Evolutionary conservation across 2,888 invertebrate genomes (phyloP), one percentile per base, ranked within the genome.

Genomic region (Meiosimyza decipiens): DNA sequence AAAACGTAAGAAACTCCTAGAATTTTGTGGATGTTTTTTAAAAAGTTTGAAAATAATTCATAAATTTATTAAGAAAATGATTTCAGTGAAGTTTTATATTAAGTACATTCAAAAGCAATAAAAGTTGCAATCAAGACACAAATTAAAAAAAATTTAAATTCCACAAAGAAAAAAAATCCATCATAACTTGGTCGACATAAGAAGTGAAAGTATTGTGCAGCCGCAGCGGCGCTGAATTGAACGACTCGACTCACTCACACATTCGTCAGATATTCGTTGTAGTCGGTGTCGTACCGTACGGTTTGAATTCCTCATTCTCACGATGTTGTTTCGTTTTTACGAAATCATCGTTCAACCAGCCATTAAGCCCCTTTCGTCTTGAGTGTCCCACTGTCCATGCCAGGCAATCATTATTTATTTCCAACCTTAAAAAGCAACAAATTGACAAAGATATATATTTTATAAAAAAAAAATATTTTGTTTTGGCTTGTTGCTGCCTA

Each of bases 191-290:
- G 64, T 71, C 71, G 71, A 71, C 63, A 71, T 63, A 77, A 77
- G 77, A 77, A 78, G 77, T 79, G 79, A 77, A 78, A 77, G 78
- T 79, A 78, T 78, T 78, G 75, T 76, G 74, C 72, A 22, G 67
- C 68, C 64, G 33, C 67, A 18, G n/a, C n/a, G n/a, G 15, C 18
- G 18, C n/a, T 54, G 9, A 40, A 40, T 40, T 40, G 54, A 16
- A 50, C 63, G 71, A 47, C 59, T 55, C 63, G 71, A 47, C 59
- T 55, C 69, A 60, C 59, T 68, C 59, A 49, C 59, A 47, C 69
- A 60, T 50, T 68, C 59, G 59, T 16, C 49, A 40, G 40, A 22
- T 49, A 55, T 18, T 11, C 63, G 66, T 22, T 66, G 52, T 28
- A 13, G 66, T 54, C 52, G 66, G 22, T 52, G 33, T 50, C 49